Evolutionary conservation across 2,888 invertebrate species (phyloP).

Genomic region (Pilophorus perplexus): DNA sequence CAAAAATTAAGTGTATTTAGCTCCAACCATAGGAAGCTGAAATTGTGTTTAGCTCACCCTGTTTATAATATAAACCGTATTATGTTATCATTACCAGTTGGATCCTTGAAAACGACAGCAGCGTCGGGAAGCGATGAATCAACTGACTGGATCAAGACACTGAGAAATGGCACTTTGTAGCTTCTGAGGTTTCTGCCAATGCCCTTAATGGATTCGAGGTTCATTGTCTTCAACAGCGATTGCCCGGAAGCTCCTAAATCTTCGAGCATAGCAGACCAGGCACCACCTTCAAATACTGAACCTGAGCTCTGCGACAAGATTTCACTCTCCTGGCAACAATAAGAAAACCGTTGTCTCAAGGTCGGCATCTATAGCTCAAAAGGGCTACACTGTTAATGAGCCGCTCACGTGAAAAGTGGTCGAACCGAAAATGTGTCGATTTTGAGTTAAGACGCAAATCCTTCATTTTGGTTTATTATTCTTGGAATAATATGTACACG

Average conservation of each 20-base stretch:
- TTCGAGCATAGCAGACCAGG: slow-evolving; percentile 46
- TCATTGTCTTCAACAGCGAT: slow-evolving; percentile 44
- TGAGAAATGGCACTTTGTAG: slow-evolving; percentile 50
- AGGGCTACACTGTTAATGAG: not conserved
- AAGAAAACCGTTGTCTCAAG: no score
- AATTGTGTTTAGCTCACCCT: no score
- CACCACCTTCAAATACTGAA: slow-evolving; percentile 41
- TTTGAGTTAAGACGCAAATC: not conserved
- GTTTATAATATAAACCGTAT: no score
- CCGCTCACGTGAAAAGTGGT: not conserved
- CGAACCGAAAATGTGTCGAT: not conserved
- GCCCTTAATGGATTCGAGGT: slow-evolving; percentile 47
- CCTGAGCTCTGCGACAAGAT: slow-evolving; percentile 41
- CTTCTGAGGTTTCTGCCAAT: slow-evolving; percentile 45
- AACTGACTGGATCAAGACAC: slow-evolving; percentile 49
- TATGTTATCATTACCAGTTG: no score
- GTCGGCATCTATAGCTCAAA: no score
- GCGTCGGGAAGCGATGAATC: slow-evolving; percentile 50
- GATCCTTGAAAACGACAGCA: slow-evolving; percentile 49
- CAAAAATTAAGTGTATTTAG: no score
- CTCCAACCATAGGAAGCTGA: not conserved
- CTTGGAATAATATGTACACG: no score
- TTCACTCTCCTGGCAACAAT: slow-evolving; percentile 37
- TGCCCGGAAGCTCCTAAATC: slow-evolving; percentile 43
- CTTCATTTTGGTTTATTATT: no score